Conservation (phyloP, 2,888 invertebrate genomes). For the Theretra japonica region DNA sequence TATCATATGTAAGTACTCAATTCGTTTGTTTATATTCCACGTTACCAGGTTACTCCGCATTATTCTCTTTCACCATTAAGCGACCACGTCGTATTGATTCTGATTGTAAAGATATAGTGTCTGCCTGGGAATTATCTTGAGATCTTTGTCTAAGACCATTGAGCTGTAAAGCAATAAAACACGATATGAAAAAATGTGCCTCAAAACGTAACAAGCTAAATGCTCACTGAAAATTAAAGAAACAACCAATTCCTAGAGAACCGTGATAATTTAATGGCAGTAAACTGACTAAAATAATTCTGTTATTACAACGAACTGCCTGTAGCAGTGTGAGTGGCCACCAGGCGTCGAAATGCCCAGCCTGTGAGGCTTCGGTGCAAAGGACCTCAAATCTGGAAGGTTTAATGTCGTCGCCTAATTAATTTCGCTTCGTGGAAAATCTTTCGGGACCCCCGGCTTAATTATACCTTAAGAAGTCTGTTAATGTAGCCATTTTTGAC, state of each 20-base stretch:
- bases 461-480: constrained; percentile 36
- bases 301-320: background rate
- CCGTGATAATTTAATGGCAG: background rate
- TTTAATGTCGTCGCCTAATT: constrained; percentile 49
- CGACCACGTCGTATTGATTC: too few species aligned
- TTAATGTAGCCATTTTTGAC: constrained; percentile 16
- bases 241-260: background rate
- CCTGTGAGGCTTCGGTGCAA: background rate
- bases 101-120: too few species aligned
- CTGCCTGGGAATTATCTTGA: too few species aligned
- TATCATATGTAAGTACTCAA: too few species aligned
- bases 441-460: constrained; percentile 39
- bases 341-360: background rate
- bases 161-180: background rate
- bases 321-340: background rate
- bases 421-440: constrained; percentile 47
- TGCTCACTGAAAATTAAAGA: background rate
- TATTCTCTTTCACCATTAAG: too few species aligned
- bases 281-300: background rate
- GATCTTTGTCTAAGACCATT: too few species aligned
- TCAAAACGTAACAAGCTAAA: background rate
- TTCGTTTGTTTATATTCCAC: too few species aligned
- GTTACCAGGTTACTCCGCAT: too few species aligned
- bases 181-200: background rate
- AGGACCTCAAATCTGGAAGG: constrained; percentile 42